Evolutionary conservation across 2,797 vertebrate genomes (phyloP).

Genomic region (Capromys pilorides): DNA sequence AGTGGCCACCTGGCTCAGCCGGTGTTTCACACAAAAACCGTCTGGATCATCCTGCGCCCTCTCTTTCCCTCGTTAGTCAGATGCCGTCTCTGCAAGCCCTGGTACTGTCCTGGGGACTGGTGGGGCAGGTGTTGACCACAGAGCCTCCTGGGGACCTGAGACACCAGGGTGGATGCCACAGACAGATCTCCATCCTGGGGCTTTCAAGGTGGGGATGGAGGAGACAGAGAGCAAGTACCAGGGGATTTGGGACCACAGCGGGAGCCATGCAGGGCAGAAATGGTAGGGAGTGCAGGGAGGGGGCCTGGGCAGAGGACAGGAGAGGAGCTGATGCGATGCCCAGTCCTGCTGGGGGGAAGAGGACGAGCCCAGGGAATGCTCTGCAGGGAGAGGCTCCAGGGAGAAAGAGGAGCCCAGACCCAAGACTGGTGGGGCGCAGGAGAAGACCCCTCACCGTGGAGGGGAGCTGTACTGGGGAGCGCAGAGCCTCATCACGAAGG

Average conservation of each 20-base stretch:
- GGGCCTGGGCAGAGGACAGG: background rate
- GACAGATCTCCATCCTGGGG: background rate
- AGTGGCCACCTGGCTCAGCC: background rate
- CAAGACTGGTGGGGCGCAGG: background rate
- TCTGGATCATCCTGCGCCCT: too few relatives aligned
- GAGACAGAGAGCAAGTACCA: background rate
- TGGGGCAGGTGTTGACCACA: background rate
- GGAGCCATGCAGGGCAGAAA: fast-evolving
- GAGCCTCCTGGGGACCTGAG: background rate
- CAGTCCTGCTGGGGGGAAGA: background rate
- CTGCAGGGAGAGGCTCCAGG: background rate
- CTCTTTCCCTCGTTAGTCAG: background rate
- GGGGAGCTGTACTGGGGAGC: background rate
- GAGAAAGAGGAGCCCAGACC: too few relatives aligned
- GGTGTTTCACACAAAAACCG: background rate
- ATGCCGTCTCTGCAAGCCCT: background rate
- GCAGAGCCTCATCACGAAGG: fast-evolving
- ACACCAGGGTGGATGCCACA: fast-evolving
- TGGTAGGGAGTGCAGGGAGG: fast-evolving
- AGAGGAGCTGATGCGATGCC: background rate
- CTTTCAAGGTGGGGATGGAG: background rate
- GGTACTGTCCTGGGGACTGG: background rate
- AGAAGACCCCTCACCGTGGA: fast-evolving
- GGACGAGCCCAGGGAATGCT: fast-evolving
- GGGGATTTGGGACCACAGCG: background rate